These are phyloP conservation scores for Caenorhabditis sp. DNA, from an alignment of 2,888 invertebrate species.

Conservation along the genomic window DNA sequence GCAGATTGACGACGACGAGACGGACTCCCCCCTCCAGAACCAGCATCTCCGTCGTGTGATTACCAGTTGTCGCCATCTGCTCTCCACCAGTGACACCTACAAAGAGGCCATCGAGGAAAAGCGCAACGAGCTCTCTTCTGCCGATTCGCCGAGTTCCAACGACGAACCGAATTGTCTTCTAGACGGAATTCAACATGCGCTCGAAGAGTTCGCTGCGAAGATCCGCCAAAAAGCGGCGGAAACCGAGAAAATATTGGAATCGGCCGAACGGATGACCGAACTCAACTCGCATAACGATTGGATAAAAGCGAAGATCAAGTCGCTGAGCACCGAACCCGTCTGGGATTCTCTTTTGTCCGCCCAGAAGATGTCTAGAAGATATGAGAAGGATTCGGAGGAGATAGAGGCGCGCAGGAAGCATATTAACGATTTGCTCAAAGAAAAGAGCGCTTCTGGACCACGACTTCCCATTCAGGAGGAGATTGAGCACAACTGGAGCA, in stretches of 20 bases:
- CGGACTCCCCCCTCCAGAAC: too few relatives aligned
- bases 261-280: slow-evolving; percentile 18
- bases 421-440: slow-evolving; percentile 22
- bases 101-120: slow-evolving; percentile 7
- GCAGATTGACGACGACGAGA: slow-evolving; percentile 23
- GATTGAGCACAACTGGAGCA: slow-evolving; percentile 41
- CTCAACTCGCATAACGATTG: slow-evolving; percentile 43
- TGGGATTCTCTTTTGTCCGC: slow-evolving; percentile 31
- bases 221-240: slow-evolving; percentile 7
- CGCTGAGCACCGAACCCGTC: slow-evolving; percentile 10
- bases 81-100: slow-evolving; percentile 19
- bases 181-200: slow-evolving; percentile 20
- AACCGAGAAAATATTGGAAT: slow-evolving; percentile 3
- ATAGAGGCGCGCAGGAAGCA: slow-evolving; percentile 38
- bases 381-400: slow-evolving; percentile 47
- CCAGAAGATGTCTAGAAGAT: slow-evolving; percentile 27
- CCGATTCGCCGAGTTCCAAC: not conserved
- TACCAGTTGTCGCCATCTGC: slow-evolving; percentile 6
- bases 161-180: slow-evolving; percentile 19
- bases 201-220: slow-evolving; percentile 5
- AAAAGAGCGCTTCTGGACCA: not conserved
- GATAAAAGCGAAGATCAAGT: slow-evolving; percentile 31
- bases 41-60: slow-evolving; percentile 6
- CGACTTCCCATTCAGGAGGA: slow-evolving; percentile 16
- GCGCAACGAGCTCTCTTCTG: not conserved